These are phyloP conservation scores for Bufo gargarizans DNA, from an alignment of 2,113 vertebrate genomes.

Conservation along the genomic window DNA sequence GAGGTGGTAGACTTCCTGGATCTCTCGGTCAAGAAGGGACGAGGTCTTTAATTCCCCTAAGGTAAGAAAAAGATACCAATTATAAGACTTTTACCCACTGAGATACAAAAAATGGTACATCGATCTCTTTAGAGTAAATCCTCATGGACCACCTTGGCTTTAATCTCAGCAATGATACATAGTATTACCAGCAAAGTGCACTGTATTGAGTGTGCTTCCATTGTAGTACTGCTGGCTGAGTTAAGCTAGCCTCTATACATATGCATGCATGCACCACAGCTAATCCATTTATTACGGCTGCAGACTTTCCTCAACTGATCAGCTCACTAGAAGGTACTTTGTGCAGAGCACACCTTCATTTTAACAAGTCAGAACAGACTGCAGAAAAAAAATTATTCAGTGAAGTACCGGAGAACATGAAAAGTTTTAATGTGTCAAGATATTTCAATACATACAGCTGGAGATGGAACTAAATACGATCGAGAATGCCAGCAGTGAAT, in stretches of 20 bases:
- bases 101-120: background rate
- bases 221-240: background rate
- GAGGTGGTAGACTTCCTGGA: conserved; percentile 80
- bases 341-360: background rate
- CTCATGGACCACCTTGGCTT: background rate
- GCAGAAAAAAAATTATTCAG: background rate
- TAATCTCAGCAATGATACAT: background rate
- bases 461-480: conserved; percentile 32
- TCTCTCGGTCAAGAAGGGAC: conserved; percentile 84
- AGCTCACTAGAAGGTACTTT: conserved; percentile 5
- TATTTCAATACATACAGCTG: conserved; percentile 20
- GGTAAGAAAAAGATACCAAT: conserved; percentile 26
- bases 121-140: background rate
- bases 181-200: background rate
- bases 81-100: background rate
- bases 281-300: conserved; percentile 31
- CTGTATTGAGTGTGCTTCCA: background rate
- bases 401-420: conserved; percentile 16
- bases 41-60: conserved; percentile 91
- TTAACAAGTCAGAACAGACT: conserved; percentile 25
- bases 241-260: background rate
- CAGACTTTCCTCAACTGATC: conserved; percentile 28
- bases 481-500: conserved; percentile 23
- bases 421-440: conserved; percentile 36
- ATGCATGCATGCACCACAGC: conserved; percentile 1